Conservation (phyloP, 2,888 invertebrate genomes). For the Escarpia spicata region DNA sequence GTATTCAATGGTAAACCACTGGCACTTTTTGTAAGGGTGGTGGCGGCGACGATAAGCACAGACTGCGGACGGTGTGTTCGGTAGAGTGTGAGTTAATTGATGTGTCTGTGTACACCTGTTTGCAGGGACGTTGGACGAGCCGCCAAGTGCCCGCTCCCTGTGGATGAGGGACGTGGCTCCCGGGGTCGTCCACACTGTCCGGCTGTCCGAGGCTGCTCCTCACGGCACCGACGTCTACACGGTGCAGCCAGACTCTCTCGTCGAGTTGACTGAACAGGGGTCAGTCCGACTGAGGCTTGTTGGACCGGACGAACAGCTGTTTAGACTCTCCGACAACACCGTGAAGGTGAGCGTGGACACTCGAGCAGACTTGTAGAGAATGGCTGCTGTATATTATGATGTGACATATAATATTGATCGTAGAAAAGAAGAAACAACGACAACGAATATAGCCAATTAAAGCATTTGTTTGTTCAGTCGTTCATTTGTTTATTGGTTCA, state of each 20-base stretch:
- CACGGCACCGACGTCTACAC: neutral
- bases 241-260: neutral
- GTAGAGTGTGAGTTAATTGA: neutral
- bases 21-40: too few species aligned
- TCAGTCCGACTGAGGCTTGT: neutral
- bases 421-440: too few species aligned
- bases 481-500: too few species aligned
- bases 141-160: neutral
- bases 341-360: neutral
- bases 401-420: too few species aligned
- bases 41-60: too few species aligned
- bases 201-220: neutral
- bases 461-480: too few species aligned
- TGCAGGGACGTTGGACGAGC: neutral
- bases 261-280: neutral
- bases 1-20: too few species aligned
- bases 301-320: neutral
- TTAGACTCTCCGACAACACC: neutral
- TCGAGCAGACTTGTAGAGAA: too few species aligned
- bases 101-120: neutral
- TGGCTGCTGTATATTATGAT: too few species aligned
- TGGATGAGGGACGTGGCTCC: neutral
- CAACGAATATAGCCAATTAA: too few species aligned
- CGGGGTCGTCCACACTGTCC: neutral
- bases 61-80: too few species aligned